Evolutionary conservation across 2,888 invertebrate species (phyloP), one percentile per base, ranked within the genome.

Genomic region (Diarsia dahlii): DNA sequence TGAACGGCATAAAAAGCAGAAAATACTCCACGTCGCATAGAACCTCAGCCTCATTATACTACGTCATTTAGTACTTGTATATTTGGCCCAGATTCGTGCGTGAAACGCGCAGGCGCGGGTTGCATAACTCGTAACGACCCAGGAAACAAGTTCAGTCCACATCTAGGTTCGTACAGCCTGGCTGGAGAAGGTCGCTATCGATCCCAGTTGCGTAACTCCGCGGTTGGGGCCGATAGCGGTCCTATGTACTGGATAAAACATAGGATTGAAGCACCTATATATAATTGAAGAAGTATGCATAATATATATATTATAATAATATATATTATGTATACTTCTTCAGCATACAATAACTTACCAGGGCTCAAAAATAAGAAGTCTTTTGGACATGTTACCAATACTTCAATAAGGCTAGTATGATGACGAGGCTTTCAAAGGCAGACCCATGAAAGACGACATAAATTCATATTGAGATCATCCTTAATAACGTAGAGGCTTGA

Each of bases 71-170:
- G 83, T 76, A 83, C 77, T 83, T 77, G 74, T 83, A 56, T 77
- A 71, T 52, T 58, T 84, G 84, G n/a, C 84, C 84, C 50, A 84
- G 81, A 84, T 84, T 81, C 48, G 45, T 10, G 71, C 13, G 39
- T 4, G 23, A 12, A 81, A 64, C 60, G 87, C 87, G 87, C 87
- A 86, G 74, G 87, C 87, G 87, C 83, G 87, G 4, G 50, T 87
- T 87, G 81, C 87, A 86, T 87, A 87, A 87, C 85, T 75, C 65
- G 64, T 84, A 84, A 81, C 84, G 85, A 87, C 73, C 67, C 82
- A 87, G 87, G 84, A 87, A 87, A 54, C 78, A 70, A 67, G 60
- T 84, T 77, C 78, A 78, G 82, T 75, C 69, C 68, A 72, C 72
- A 69, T 82, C 87, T 87, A 84, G 86, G 81, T 83, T 87, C 70